Evolutionary conservation across 1,140 invertebrate genomes (phyloP).

Genomic region (Parapsyche elsis): DNA sequence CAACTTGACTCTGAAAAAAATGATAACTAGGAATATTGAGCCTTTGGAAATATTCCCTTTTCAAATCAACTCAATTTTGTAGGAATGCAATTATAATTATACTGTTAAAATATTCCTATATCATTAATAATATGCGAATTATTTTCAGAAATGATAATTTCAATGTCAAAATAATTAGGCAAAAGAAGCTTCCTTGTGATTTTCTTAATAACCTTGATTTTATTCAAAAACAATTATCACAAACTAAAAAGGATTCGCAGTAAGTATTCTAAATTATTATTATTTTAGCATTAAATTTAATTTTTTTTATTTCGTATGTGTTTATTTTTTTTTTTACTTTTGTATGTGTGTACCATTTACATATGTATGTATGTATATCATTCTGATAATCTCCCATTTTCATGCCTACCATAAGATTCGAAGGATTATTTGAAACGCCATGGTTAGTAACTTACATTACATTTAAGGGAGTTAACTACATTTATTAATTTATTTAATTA

Average conservation of each 20-base stretch:
- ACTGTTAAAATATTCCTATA: too few species aligned
- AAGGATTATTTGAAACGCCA: too few species aligned
- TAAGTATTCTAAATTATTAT: background rate
- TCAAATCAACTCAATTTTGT: conserved; percentile 51
- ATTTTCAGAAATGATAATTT: conserved; percentile 62
- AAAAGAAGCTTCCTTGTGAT: conserved; percentile 70
- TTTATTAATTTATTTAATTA: too few species aligned
- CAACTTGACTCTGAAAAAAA: conserved; percentile 75
- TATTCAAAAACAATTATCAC: conserved; percentile 57
- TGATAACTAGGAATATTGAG: conserved; percentile 76
- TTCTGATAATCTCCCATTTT: too few species aligned
- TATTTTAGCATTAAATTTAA: background rate
- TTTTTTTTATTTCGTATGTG: too few species aligned
- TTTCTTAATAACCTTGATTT: conserved; percentile 69
- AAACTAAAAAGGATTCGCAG: background rate
- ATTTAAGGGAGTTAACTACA: too few species aligned
- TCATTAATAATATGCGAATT: conserved; percentile 8
- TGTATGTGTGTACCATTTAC: too few species aligned
- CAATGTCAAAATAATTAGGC: conserved; percentile 70
- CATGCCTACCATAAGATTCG: too few species aligned
- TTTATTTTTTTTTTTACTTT: too few species aligned
- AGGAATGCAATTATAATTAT: conserved; percentile 25
- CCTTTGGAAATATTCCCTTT: conserved; percentile 75
- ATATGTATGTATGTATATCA: too few species aligned
- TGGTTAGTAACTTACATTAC: too few species aligned